Percentiles rank a stretch among this genome's conserved stretches.
Conservation (phyloP, 2,888 invertebrate genomes). For the Deroplatys truncata region DNA sequence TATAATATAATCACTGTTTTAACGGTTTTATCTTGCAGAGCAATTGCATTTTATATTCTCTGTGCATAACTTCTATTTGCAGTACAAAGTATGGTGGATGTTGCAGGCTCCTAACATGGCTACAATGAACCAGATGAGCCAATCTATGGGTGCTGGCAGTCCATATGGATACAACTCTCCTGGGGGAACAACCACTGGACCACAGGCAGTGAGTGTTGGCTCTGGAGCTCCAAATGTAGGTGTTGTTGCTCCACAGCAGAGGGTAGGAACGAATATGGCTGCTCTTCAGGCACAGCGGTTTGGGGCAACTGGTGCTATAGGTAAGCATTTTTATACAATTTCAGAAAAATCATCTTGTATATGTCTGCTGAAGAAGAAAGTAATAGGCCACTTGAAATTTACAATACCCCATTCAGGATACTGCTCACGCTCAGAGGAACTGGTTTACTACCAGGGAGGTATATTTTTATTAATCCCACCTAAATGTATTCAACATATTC, state of each 20-base stretch:
- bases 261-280: constrained; percentile 43
- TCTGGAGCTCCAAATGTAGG: constrained; percentile 42
- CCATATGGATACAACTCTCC: constrained; percentile 44
- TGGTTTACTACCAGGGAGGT: too few relatives aligned
- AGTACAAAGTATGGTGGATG: not conserved
- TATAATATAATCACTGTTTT: too few relatives aligned
- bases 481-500: too few relatives aligned
- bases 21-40: too few relatives aligned
- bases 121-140: constrained; percentile 43
- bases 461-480: too few relatives aligned
- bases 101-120: constrained; percentile 50
- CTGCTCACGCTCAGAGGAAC: too few relatives aligned
- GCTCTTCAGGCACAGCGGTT: constrained; percentile 43
- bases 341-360: not conserved
- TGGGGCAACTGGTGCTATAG: constrained; percentile 36
- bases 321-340: constrained; percentile 20
- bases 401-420: too few relatives aligned
- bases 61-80: not conserved
- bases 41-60: not conserved
- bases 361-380: too few relatives aligned
- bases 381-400: too few relatives aligned
- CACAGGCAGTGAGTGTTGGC: constrained; percentile 39
- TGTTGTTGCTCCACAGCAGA: constrained; percentile 55
- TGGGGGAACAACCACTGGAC: constrained; percentile 30
- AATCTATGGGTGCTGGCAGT: constrained; percentile 39